A percentile compares a stretch with the other conserved stretches of the same genome.
phyloP scores from a whole-genome alignment of 2,888 invertebrate species.

The Thyatira batis region DNA sequence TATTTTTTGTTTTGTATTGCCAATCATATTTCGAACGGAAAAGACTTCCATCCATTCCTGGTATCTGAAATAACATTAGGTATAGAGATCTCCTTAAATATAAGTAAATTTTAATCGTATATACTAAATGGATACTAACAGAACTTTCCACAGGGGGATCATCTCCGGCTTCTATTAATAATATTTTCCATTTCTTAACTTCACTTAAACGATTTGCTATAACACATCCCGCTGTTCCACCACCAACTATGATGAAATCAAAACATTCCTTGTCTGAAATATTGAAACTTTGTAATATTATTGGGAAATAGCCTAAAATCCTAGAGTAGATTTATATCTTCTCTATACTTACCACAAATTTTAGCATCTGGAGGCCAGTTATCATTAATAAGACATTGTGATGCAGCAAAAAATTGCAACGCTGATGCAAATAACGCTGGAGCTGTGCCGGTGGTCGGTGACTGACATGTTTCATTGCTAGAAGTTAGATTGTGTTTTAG shows the following conservation, averaged over 20 bases:
- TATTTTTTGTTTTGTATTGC: constrained; percentile 91
- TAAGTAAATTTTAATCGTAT: background rate
- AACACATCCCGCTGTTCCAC: constrained; percentile 42
- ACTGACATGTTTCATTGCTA: background rate
- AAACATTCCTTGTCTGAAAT: constrained; percentile 31
- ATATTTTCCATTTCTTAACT: constrained; percentile 35
- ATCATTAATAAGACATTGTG: constrained; percentile 22
- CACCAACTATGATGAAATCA: constrained; percentile 45
- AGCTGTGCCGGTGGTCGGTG: constrained; percentile 16
- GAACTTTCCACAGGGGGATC: constrained; percentile 33
- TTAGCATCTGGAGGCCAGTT: constrained; percentile 17
- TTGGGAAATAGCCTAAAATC: background rate
- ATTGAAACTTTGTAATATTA: background rate
- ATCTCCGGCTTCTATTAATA: constrained; percentile 44
- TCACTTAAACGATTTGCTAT: constrained; percentile 44
- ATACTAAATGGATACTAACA: constrained; percentile 13
- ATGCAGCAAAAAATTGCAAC: constrained; percentile 30
- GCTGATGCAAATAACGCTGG: constrained; percentile 26
- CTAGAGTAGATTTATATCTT: background rate
- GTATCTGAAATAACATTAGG: constrained; percentile 25
- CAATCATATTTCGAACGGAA: constrained; percentile 84
- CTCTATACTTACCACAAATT: constrained; percentile 18
- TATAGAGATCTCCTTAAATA: no score
- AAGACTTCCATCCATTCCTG: background rate
- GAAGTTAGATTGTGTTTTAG: background rate